Base-by-base conservation (phyloP, 2,888 invertebrate species). In the Dysmachus trigonus region DNA sequence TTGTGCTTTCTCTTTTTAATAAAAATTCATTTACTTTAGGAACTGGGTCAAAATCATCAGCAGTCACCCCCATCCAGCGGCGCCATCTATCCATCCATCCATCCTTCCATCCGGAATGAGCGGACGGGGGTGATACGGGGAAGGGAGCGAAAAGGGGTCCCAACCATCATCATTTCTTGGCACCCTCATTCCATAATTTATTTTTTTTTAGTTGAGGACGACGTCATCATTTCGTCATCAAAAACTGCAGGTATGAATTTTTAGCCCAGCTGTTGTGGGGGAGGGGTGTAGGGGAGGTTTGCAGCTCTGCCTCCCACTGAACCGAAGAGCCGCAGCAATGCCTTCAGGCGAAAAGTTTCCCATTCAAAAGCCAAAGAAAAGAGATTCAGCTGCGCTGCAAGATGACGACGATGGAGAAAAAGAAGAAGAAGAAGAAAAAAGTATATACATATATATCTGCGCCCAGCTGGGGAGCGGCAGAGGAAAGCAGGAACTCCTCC, bases 21-120 rank as follows among this genome's bases (percentile, higher is more conserved):
- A 76, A 86, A 86, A 86, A 86, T 82, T 86, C 77, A 86, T 86
- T 86, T 84, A 86, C 86, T 86, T 84, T 77, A 62, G 27, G 76
- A 86, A 86, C 84, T 86, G 84, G 86, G 86, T 86, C 86, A 86
- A 86, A 86, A 84, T 84, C 62, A 86, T 86, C 77, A 86, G 51
- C 76, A 53, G n/a, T 22, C 30, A 51, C 31, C 73, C 33, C 73
- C 73, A 33, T 15, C 73, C 73, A 18, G 38, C 81, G n/a, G n/a
- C n/a, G n/a, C 35, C 77, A 79, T 79, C 47, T 33, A 22, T 13
- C n/a, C 81, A 53, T 18, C 77, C 47, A 35, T 33, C 35, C 74
- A 22, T 15, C 35, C 33, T 22, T 15, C 77, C 38, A 18, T 31
- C 31, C 30, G 33, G 77, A 30, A 15, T 0, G 77, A n/a, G 47